phyloP scores from a whole-genome alignment of 2,888 invertebrate genomes.

The Tetanocera ferruginea region DNA sequence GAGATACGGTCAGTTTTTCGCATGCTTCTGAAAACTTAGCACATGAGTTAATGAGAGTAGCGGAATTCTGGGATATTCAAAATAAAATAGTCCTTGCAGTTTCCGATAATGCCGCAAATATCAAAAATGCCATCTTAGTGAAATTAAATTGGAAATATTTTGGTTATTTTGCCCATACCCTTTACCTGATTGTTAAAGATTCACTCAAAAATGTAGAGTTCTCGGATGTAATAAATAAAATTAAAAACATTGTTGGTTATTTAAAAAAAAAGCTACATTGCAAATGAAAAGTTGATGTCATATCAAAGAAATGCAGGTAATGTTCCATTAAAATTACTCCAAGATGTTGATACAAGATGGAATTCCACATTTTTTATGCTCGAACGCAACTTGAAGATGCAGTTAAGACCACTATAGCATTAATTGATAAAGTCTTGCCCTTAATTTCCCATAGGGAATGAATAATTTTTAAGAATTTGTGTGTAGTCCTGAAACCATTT shows the following conservation, averaged over 20 bases:
- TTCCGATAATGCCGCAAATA: too few relatives aligned
- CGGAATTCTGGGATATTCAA: too few relatives aligned
- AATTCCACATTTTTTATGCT: conserved; percentile 10
- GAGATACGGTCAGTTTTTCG: too few relatives aligned
- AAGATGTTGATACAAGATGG: conserved; percentile 14
- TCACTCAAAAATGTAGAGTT: neutral
- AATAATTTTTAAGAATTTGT: neutral
- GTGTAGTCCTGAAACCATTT: neutral
- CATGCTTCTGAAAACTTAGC: too few relatives aligned
- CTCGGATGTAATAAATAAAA: neutral
- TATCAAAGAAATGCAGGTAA: conserved; percentile 8
- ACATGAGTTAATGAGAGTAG: too few relatives aligned
- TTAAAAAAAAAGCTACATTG: conserved; percentile 13
- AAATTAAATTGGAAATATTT: neutral
- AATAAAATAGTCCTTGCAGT: too few relatives aligned
- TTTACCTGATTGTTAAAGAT: too few relatives aligned
- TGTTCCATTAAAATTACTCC: conserved; percentile 14
- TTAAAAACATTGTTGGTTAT: neutral
- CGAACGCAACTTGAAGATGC: neutral
- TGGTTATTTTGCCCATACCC: too few relatives aligned
- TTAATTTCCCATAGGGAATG: neutral
- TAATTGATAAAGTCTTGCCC: neutral
- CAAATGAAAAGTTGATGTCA: conserved; percentile 10
- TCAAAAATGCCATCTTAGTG: too few relatives aligned
- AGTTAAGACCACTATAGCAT: neutral